A percentile compares a stretch with the other conserved stretches of the same genome.
phyloP scores from a whole-genome alignment of 2,797 vertebrate species.

The Myiotriccus ornatus region DNA sequence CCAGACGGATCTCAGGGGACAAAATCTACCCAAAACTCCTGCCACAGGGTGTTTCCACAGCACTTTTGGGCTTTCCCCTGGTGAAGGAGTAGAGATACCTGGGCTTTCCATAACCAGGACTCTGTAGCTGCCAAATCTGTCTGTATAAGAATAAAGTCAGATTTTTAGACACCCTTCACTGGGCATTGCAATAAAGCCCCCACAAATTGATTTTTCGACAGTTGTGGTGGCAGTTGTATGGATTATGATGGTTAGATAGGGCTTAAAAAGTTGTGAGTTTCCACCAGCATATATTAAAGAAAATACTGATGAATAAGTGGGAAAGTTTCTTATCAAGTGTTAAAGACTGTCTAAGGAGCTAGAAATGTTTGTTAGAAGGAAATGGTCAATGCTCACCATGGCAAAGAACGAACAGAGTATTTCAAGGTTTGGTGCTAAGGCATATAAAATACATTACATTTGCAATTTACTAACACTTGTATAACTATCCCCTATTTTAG shows the following conservation, averaged over 20 bases:
- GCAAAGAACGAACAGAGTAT: neutral
- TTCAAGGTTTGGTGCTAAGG: neutral
- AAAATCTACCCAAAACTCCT: neutral
- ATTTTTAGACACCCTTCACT: neutral
- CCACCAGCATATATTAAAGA: neutral
- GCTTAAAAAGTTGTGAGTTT: neutral
- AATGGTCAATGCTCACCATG: neutral
- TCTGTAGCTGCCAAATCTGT: neutral
- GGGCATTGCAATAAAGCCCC: neutral
- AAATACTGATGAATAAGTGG: neutral
- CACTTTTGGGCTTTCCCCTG: neutral
- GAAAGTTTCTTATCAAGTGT: neutral
- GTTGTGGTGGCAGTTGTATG: neutral
- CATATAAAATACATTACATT: neutral
- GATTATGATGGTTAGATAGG: neutral
- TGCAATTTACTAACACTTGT: neutral
- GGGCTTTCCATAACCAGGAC: neutral
- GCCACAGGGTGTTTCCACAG: neutral
- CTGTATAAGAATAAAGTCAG: neutral
- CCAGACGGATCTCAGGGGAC: neutral
- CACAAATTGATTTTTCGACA: neutral
- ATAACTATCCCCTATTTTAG: neutral
- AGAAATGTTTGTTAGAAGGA: neutral
- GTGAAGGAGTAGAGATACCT: neutral
- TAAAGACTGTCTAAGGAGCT: neutral